Evolutionary conservation across 2,113 vertebrate species (phyloP), one percentile per base, ranked within the genome.

Genomic region (Onychostoma macrolepis): DNA sequence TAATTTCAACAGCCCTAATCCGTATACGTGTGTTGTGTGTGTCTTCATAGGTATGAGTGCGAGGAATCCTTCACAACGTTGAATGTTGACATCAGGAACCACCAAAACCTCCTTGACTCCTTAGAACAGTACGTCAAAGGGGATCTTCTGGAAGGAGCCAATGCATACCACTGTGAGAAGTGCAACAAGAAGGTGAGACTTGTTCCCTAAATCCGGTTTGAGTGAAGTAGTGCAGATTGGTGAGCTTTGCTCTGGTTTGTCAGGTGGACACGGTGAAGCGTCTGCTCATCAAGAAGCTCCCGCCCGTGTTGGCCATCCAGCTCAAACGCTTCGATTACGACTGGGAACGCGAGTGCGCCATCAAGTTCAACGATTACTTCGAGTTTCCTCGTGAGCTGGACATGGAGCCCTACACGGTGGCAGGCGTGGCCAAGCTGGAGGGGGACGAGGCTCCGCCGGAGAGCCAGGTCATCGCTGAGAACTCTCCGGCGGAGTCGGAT

Each of bases 331-430:
- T 99, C 28, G 98, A 99, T 92, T 99, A 99, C 63, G 98, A 99
- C 93, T 99, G 98, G 98, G 98, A 99, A 94, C 95, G 98, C 93
- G 98, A 99, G 93, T 99, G 98, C 94, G 98, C 98, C 93, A 99
- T 99, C 92, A 99, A 99, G 90, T 99, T 99, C 93, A 99, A 99
- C 89, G 98, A 99, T 94, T 99, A 99, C 92, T 99, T 99, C 90
- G 98, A 99, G 94, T 99, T 99, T 95, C 98, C 97, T 26, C 95
- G 98, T 56, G 98, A 99, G 90, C 95, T 99, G 89, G 98, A 99
- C 93, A 99, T 99, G 98, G 98, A 99, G 93, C 98, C 98, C 58
- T 99, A 99, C 92, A 99, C 98, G 0, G 98, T 99, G 87, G 97
- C 97, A 30, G 98, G 98, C 43, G 98, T 99, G 87, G 98, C 97